Conservation (phyloP, 2,888 invertebrate species). For the Heliothis peltigera region DNA sequence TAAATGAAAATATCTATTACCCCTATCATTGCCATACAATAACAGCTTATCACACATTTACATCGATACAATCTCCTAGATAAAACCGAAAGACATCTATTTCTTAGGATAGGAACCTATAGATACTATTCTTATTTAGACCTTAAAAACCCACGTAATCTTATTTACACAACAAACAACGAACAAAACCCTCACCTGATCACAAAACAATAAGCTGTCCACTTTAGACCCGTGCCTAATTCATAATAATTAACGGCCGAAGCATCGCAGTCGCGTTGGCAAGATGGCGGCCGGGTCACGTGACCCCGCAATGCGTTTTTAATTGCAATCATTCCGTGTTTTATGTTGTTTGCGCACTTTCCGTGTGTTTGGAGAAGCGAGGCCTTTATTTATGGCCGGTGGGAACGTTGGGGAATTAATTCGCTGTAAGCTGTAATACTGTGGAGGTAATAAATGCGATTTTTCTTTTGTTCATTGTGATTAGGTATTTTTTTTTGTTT, state of each 20-base stretch:
- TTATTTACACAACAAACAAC: conserved; percentile 13
- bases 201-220: conserved; percentile 51
- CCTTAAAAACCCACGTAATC: background rate
- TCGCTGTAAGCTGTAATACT: conserved; percentile 67
- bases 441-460: conserved; percentile 51
- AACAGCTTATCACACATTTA: background rate
- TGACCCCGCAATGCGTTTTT: conserved; percentile 88
- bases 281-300: conserved; percentile 85
- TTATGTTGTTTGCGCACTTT: conserved; percentile 88
- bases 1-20: background rate
- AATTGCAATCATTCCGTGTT: conserved; percentile 90
- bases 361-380: conserved; percentile 81
- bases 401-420: conserved; percentile 82
- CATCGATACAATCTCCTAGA: background rate
- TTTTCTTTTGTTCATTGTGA: conserved; percentile 38
- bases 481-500: conserved; percentile 24
- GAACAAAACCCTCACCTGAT: conserved; percentile 38
- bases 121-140: background rate
- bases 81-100: background rate
- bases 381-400: conserved; percentile 87
- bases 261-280: conserved; percentile 55
- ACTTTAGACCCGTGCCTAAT: conserved; percentile 63
- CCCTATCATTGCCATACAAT: background rate
- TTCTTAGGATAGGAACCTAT: background rate
- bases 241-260: conserved; percentile 72